Evolutionary conservation across 2,888 invertebrate genomes (phyloP), one percentile per base, ranked within the genome.

Genomic region (Rhogogaster chlorosoma): DNA sequence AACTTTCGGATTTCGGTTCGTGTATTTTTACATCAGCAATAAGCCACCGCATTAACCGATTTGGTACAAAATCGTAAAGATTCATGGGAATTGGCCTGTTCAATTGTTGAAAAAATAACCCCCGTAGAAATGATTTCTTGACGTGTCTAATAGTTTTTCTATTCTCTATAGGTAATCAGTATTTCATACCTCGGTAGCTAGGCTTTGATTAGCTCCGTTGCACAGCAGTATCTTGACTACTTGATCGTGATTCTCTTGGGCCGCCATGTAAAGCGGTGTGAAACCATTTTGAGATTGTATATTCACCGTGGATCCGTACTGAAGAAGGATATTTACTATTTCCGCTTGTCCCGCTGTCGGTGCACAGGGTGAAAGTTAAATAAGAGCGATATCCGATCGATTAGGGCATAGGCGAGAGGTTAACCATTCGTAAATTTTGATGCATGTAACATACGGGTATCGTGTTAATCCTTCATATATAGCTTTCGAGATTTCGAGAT

Each of bases 181-280:
- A n/a, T 53, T n/a, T 86, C 90, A 89, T 92, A 97, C 99, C 96
- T 99, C 99, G 53, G 99, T 99, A 77, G 99, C 98, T 80, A 99
- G 95, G 77, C 98, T 97, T 94, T 99, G 99, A 94, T 99, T 99
- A 87, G 99, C 99, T 73, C 98, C 98, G 92, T 98, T 98, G 53
- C 97, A 95, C 84, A 99, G 94, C 85, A 99, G 95, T 94, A 98
- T 97, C 92, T 97, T 97, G 88, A 99, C 99, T 89, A 98, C 98
- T 9, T 96, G 96, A 87, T 98, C 98, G 92, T 99, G 99, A 93
- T 99, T 99, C 94, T 99, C 99, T 94, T 99, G 99, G 12, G 99
- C 99, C 4, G 99, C 99, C 99, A 99, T 99, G 93, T 99, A 99
- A 71, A 99, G 95, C 0, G 99, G 99, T 0, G 99, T 99, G 94